Evolutionary conservation across 1,140 invertebrate genomes (phyloP), one percentile per base, ranked within the genome.

Genomic region (Drosophila equinoxialis): DNA sequence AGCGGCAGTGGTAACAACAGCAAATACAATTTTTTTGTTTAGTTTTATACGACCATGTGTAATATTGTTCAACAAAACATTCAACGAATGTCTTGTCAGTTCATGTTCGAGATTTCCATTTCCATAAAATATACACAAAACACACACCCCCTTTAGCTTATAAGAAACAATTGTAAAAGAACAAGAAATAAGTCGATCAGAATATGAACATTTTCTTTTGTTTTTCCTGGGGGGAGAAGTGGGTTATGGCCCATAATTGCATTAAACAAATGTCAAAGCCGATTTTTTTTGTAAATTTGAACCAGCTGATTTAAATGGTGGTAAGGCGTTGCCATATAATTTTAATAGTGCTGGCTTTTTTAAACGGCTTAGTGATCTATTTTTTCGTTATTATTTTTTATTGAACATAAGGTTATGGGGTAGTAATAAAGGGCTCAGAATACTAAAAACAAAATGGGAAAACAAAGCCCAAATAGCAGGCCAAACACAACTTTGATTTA

Each of bases 41-140:
- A 79, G 68, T 85, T 73, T 63, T 61, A 64, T 65, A 76, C 33
- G 20, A 35, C 62, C 55, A 76, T 60, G 68, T 64, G 62, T 54
- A 69, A 69, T 71, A 48, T 39, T 60, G 55, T 59, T 58, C 37
- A 67, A 80, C 77, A 81, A 81, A 71, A 66, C 83, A 87, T 87
- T 89, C 83, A 87, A 58, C 83, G 83, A 87, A 86, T 86, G 83
- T 74, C 63, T 71, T 79, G 71, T 81, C 77, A 84, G n/a, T n/a
- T 51, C 45, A 51, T 51, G 17, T 86, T 76, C 59, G 45, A 83
- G 82, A 83, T 89, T 83, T 80, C 73, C 79, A 79, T 87, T 68
- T 74, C 33, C 72, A 83, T 79, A 67, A 79, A 68, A 33, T 59
- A 66, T 33, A 51, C 45, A 20, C 45, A 20, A 20, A 7, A 51